Evolutionary conservation across 2,888 invertebrate genomes (phyloP), one percentile per base, ranked within the genome.

Genomic region (Hypolimnas misippus): DNA sequence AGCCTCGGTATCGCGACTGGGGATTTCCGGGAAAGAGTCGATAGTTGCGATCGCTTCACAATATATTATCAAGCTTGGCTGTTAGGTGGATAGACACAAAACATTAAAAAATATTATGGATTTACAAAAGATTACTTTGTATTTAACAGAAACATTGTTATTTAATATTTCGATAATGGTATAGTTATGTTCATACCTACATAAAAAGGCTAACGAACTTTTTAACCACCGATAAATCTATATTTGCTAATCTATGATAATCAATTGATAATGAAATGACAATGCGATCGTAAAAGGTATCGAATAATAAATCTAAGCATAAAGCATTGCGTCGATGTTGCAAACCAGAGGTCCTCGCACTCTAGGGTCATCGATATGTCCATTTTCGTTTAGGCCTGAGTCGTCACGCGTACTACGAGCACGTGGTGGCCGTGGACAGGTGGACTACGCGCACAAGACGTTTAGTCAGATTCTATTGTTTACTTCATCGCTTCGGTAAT

Each of bases 341-440:
- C 14, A 14, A 2, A n/a, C 10, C 49, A 14, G 49, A 49, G 25
- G 49, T 49, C 49, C 29, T 29, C 14, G 29, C 49, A 29, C 49
- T 49, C 49, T 40, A 2, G 5, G 49, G 14, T 14, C 25, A 49
- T 49, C 49, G 49, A 49, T 25, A 25, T 49, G 49, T 29, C 49
- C 49, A 14, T 14, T 12, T 12, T 49, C 29, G 14, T 49, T 29
- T 49, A 8, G 29, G 25, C 12, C 44, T 5, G 21, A 49, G 44
- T 25, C 25, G 25, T 25, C 25, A 25, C 25, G 73, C 73, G 75
- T 75, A 74, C 70, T 74, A 71, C 63, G 74, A 75, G 76, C 86
- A 87, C 86, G 86, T 84, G 86, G 76, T 65, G 5, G 44, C 10
- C 56, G 76, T 65, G 5, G 44, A 21, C 56, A 58, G 57, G 52